Evolutionary conservation across 37 sponge, comb jelly and placozoan genomes (phyloP), one percentile per base, ranked within the genome.

Genomic region (Dysidea cf. avara): DNA sequence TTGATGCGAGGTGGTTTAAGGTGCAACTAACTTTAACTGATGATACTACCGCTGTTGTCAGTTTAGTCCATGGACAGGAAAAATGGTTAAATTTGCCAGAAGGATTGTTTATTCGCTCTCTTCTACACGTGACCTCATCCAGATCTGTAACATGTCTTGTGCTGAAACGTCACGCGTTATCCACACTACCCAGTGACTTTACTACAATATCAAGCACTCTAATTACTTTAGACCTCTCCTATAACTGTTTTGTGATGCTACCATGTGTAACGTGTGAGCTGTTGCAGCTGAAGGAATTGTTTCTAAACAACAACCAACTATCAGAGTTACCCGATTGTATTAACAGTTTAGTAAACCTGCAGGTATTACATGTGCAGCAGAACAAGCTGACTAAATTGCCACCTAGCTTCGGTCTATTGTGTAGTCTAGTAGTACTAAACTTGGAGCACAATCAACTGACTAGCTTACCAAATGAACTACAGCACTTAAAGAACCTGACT

Each of bases 61-160:
- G 64, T 32, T 36, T 83, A 32, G 77, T 69, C 18, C 62, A 49
- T 2, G 22, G 62, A 40, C 61, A 76, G 18, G 77, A 71, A 4
- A 32, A 47, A 0, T 83, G 84, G 84, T 7, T 16, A 9, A 9
- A 25, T 1, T 53, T 83, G 58, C 84, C 84, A 12, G 53, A 73
- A 3, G 77, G 53, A n/a, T n/a, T n/a, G 32, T 83, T 83, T 74
- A 56, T 76, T 9, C 53, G 37, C 16, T 83, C 84, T 32, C 77
- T 71, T 7, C 14, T 38, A 36, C 28, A 24, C 14, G 84, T 77
- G 29, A 36, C 84, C 0, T 68, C 76, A 6, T 24, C 12, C 4
- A 20, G 50, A 11, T 71, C 68, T 0, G 69, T 83, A 28, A 46
- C 48, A 25, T 37, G 76, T 1, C 70, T 83, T 2, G 69, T 83